phyloP scores from a whole-genome alignment of 23 tunicate genomes.

The Clavelina lepadiformis region DNA sequence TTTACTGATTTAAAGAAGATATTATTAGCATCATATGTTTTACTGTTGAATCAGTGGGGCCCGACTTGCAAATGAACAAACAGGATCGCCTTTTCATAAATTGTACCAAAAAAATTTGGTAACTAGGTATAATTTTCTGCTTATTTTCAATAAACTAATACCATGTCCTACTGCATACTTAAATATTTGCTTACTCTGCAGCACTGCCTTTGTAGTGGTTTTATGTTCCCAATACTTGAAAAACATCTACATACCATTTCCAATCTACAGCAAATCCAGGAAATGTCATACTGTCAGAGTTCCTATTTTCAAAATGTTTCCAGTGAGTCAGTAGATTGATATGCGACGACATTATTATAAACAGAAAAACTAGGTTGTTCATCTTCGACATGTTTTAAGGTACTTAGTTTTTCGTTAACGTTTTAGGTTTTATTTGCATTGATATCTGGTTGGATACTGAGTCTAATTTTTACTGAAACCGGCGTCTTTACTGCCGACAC shows the following conservation, averaged over 20 bases:
- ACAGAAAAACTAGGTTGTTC: too few species aligned
- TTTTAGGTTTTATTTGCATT: conserved; percentile 32
- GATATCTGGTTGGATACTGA: conserved; percentile 26
- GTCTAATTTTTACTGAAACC: conserved; percentile 29
- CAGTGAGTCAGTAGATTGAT: too few species aligned
- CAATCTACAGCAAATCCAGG: conserved; percentile 22
- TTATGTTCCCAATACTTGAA: conserved; percentile 59
- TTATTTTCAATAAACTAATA: too few species aligned
- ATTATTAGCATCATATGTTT: not conserved
- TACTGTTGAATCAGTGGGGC: not conserved
- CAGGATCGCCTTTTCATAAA: too few species aligned
- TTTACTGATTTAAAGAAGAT: too few species aligned
- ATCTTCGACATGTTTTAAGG: not conserved
- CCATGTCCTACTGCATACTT: too few species aligned
- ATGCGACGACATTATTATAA: too few species aligned
- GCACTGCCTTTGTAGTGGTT: conserved; percentile 35
- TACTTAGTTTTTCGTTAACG: not conserved
- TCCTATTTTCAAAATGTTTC: conserved; percentile 42
- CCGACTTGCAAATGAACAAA: not conserved
- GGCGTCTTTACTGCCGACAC: conserved; percentile 32
- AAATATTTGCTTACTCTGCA: conserved; percentile 3
- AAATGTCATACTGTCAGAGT: conserved; percentile 24
- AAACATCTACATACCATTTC: conserved; percentile 45
- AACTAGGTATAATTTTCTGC: too few species aligned
- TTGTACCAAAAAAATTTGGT: too few species aligned